Evolutionary conservation across 2,113 vertebrate genomes (phyloP).

Genomic region (Lophura nycthemera): DNA sequence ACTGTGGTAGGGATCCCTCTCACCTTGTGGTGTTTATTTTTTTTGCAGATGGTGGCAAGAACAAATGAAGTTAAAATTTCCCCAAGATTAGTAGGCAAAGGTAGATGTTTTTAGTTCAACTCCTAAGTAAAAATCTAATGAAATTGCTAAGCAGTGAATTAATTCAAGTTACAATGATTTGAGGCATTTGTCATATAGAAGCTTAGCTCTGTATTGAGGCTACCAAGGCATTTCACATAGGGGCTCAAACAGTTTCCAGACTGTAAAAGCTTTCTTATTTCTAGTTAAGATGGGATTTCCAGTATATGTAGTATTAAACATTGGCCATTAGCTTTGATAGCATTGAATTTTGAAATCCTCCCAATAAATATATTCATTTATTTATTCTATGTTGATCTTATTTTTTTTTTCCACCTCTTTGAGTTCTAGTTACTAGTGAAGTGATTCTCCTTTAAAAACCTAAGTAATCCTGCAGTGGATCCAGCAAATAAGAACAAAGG

Average conservation of each 20-base stretch:
- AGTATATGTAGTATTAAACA: background rate
- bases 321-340: background rate
- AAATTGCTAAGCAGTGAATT: background rate
- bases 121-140: background rate
- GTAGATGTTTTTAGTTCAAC: background rate
- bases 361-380: background rate
- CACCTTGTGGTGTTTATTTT: background rate
- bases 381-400: background rate
- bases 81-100: background rate
- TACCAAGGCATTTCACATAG: background rate
- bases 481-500: conserved; percentile 44
- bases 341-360: background rate
- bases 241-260: background rate
- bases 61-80: background rate
- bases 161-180: background rate
- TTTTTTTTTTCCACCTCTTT: background rate
- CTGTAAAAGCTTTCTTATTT: background rate
- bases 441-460: background rate
- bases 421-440: background rate
- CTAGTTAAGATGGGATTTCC: background rate
- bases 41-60: background rate
- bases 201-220: background rate
- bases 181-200: background rate
- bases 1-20: background rate
- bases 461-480: conserved; percentile 23